Evolutionary conservation across 2,113 vertebrate species (phyloP).

Genomic region (Motacilla tschutschensis): DNA sequence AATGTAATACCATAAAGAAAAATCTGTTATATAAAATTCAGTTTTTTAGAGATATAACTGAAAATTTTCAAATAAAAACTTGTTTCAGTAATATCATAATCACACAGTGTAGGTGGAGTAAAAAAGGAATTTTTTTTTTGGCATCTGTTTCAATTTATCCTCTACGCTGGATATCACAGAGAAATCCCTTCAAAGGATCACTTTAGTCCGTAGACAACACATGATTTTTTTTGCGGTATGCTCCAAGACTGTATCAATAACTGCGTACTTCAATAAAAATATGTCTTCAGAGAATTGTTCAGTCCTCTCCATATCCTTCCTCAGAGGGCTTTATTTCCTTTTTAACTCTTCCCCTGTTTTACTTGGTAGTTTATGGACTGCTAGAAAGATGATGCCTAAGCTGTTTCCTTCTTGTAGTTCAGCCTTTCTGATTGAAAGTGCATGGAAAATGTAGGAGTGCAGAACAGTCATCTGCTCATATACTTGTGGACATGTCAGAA

Average conservation of each 20-base stretch:
- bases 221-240: background rate
- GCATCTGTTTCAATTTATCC: background rate
- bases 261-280: background rate
- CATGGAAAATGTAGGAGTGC: background rate
- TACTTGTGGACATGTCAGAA: background rate
- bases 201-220: background rate
- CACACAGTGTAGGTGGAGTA: background rate
- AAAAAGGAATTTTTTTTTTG: background rate
- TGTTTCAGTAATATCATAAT: background rate
- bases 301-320: background rate
- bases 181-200: conserved; percentile 10
- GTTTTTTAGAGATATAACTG: background rate
- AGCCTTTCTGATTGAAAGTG: conserved; percentile 1
- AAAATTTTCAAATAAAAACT: background rate
- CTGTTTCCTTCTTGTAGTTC: conserved; percentile 13
- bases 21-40: background rate
- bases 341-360: conserved; percentile 18
- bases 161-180: background rate
- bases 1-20: background rate
- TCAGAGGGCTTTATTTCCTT: conserved; percentile 3
- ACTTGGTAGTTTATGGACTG: conserved; percentile 39
- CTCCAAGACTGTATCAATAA: conserved; percentile 1
- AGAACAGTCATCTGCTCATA: background rate
- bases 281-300: conserved; percentile 17
- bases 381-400: conserved; percentile 28